Base-by-base conservation (phyloP, 2,113 vertebrate genomes). In the Eublepharis macularius region DNA sequence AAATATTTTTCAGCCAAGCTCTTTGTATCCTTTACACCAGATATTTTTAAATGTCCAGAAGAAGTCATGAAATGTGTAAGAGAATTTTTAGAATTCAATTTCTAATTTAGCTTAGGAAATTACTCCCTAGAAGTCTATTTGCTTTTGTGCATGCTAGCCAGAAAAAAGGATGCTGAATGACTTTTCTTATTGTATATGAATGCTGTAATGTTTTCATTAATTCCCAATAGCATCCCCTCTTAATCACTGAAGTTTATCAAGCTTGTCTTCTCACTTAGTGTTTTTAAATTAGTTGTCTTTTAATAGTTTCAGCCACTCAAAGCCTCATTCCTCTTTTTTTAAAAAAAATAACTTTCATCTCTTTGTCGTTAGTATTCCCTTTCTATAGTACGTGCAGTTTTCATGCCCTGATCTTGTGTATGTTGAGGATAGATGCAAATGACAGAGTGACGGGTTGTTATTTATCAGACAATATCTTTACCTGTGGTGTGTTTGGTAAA, bases 231-330 rank as follows among this genome's bases (percentile, higher is more conserved):
- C 70, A 86, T 72, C 24, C 80, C 72, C 17, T 81, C 78, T 88
- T 92, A 83, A 88, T 92, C 91, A 87, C 84, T 80, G 78, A 78
- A 87, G 82, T 73, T 85, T 84, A 7, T 32, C 39, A 32, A 78
- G 12, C 82, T 85, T 60, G 3, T 57, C 63, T 86, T 90, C 87
- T 82, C 51, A 47, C 75, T 80, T 74, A 85, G 51, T 78, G 54
- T 90, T 87, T 85, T 88, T 86, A 92, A 86, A 89, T 93, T 91
- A 66, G 76, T 84, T 89, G 49, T 80, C 82, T 75, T 84, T 49
- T 89, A 88, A 82, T 57, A 83, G 81, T 90, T 89, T 80, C 87
- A 84, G 80, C 81, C 60, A 86, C 83, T 77, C 68, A 85, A 89
- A 89, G 54, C 36, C 36, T 26, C 73, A 57, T 92, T 79, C 60